These are phyloP conservation scores for Fregetta grallaria DNA, from an alignment of 2,113 vertebrate species.

Conservation along the genomic window DNA sequence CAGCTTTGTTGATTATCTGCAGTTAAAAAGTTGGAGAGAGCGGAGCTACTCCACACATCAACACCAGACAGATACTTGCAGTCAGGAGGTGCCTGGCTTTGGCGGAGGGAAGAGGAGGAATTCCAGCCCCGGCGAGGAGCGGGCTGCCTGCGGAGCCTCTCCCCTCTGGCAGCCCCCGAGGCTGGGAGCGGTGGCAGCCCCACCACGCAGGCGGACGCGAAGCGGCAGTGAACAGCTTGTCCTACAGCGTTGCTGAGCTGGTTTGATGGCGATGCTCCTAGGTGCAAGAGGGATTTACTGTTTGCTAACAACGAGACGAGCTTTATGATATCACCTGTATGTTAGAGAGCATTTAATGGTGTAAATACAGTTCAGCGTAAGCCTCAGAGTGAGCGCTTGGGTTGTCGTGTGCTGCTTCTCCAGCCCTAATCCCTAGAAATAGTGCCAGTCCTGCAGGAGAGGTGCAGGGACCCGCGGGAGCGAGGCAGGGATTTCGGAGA, in stretches of 20 bases:
- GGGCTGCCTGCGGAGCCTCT: neutral
- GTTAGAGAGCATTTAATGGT: neutral
- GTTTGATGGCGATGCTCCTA: neutral
- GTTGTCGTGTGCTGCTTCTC: neutral
- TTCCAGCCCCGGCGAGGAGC: neutral
- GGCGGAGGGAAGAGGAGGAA: neutral
- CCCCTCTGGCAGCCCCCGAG: neutral
- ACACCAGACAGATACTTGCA: neutral
- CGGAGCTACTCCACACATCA: neutral
- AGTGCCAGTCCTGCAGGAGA: neutral
- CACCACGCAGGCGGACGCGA: rapidly evolving
- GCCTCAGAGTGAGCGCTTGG: neutral
- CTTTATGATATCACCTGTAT: neutral
- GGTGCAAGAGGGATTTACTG: constrained; percentile 15
- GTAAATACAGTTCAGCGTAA: neutral
- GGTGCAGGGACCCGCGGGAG: neutral
- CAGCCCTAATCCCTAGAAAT: neutral
- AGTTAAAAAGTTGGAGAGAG: constrained; percentile 41
- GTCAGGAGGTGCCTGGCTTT: neutral
- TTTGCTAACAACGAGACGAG: neutral
- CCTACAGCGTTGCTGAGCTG: neutral
- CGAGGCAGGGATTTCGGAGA: too few species aligned
- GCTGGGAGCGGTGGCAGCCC: neutral
- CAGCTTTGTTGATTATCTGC: constrained; percentile 56
- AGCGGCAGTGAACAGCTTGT: neutral